phyloP scores from a whole-genome alignment of 2,113 vertebrate genomes.

The Toxotes chatareus region DNA sequence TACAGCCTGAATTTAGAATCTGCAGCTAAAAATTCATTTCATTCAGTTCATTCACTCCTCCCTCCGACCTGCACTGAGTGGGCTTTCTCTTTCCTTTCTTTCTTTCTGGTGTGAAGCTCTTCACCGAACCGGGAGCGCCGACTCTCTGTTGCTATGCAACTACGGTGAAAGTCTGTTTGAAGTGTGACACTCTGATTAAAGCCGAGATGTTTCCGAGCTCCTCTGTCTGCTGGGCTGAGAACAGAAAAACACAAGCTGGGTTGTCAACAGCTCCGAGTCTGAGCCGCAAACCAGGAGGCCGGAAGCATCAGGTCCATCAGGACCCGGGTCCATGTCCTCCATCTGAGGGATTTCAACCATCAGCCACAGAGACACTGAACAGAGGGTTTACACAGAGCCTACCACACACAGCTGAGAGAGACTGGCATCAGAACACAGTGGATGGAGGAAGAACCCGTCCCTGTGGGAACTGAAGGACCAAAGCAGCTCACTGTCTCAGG shows the following conservation, averaged over 20 bases:
- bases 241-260: not conserved
- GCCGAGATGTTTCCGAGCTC: conserved; percentile 6
- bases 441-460: too few species aligned
- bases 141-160: conserved; percentile 63
- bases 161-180: conserved; percentile 5
- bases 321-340: too few species aligned
- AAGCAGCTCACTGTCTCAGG: too few species aligned
- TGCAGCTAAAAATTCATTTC: not conserved
- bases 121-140: not conserved
- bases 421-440: too few species aligned
- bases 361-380: not conserved
- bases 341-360: not conserved
- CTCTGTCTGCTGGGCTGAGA: conserved; percentile 5
- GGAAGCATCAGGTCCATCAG: not conserved
- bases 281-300: not conserved
- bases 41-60: not conserved
- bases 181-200: conserved; percentile 33
- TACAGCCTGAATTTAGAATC: not conserved
- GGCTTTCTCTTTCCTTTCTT: not conserved
- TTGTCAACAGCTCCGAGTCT: not conserved
- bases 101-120: not conserved
- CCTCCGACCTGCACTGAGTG: not conserved
- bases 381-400: too few species aligned
- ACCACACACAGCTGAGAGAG: too few species aligned
- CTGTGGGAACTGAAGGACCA: too few species aligned